These are phyloP conservation scores for Harpalus rufipes DNA, from an alignment of 2,888 invertebrate genomes.

Conservation along the genomic window DNA sequence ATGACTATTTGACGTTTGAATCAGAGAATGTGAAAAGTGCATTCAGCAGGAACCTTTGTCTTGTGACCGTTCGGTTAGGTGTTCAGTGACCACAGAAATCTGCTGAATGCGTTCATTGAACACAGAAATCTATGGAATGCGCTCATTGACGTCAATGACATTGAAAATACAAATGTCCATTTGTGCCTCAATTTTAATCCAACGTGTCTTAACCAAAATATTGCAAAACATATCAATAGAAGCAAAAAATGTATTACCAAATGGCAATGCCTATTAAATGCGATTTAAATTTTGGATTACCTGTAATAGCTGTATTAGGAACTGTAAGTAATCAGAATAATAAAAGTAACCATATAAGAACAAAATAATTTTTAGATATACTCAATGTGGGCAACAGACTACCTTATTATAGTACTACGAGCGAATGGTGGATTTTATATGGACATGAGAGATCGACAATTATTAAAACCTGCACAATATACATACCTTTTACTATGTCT, in stretches of 20 bases:
- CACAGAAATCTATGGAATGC: too few species aligned
- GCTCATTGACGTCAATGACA: too few species aligned
- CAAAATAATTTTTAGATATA: slow-evolving; percentile 25
- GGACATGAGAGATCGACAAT: background rate
- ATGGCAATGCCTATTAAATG: background rate
- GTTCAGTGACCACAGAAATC: too few species aligned
- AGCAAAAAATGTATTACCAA: background rate
- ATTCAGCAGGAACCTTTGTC: too few species aligned
- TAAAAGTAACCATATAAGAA: background rate
- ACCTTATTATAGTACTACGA: background rate
- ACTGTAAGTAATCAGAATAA: slow-evolving; percentile 3
- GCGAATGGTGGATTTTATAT: background rate
- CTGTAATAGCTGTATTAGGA: slow-evolving; percentile 2
- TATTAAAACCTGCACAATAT: background rate
- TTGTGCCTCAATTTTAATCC: background rate
- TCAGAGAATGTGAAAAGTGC: too few species aligned
- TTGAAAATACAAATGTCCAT: background rate
- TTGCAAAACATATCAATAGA: too few species aligned
- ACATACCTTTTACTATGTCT: slow-evolving; percentile 7
- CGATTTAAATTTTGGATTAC: slow-evolving; percentile 11
- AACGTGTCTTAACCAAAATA: too few species aligned
- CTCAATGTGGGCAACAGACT: slow-evolving; percentile 7
- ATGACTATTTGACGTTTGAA: too few species aligned
- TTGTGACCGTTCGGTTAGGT: too few species aligned
- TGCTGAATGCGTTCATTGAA: too few species aligned